Conservation (phyloP, 2,888 invertebrate species). For the Vesta saturnalis region DNA sequence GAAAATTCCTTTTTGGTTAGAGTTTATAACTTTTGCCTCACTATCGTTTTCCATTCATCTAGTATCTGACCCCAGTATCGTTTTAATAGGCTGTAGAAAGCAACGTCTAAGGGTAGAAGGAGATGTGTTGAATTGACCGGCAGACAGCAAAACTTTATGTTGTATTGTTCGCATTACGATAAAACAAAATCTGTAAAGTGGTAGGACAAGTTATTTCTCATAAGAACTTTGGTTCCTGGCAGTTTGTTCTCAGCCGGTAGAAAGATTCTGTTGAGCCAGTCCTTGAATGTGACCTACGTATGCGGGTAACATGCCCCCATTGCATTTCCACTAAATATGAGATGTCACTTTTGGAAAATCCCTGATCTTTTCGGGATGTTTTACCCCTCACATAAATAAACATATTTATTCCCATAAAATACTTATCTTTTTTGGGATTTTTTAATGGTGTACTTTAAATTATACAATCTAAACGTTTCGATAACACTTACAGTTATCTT, state of each 20-base stretch:
- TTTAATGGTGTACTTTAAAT: too few relatives aligned
- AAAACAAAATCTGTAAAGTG: too few relatives aligned
- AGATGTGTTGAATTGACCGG: background rate
- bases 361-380: background rate
- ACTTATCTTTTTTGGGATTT: too few relatives aligned
- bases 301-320: background rate
- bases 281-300: background rate
- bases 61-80: background rate
- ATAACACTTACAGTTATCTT: too few relatives aligned
- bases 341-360: background rate
- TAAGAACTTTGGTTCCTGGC: background rate
- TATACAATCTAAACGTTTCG: too few relatives aligned
- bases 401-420: background rate
- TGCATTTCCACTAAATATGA: background rate
- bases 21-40: background rate
- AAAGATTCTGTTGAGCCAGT: background rate
- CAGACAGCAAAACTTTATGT: background rate
- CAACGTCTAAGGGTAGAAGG: background rate
- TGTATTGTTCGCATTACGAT: too few relatives aligned
- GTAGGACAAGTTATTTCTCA: background rate
- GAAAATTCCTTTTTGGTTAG: background rate
- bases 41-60: background rate
- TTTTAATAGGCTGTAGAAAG: background rate
- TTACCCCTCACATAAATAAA: background rate
- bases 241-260: background rate